Base-by-base conservation (phyloP, 1,140 invertebrate species). In the Lepidurus packardi region DNA sequence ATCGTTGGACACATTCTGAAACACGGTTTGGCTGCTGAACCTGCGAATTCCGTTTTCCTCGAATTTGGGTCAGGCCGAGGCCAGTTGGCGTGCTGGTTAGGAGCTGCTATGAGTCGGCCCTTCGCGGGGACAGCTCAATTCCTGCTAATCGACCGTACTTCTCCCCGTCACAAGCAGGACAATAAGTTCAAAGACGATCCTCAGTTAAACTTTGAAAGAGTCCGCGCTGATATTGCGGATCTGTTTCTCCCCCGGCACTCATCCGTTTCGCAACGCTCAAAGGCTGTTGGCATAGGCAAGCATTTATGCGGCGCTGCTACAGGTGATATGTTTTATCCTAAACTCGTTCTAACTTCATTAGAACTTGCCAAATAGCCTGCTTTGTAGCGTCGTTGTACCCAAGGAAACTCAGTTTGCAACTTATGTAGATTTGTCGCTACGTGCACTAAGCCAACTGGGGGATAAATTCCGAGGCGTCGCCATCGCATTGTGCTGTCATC, bases 1-100 rank as follows among this genome's bases (percentile, higher is more conserved):
- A 82, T 94, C 43, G 82, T 94, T 34, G 88, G 87, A 3, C 85
- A 92, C 73, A 84, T 92, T 21, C 85, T 90, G 73, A 81, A 85
- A 1, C 85, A 88, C 77, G 82, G 86, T 73, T 81, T 92, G 1
- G 73, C 73, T 2, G 41, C 78, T 43, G 78, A 74, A 79, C 81
- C 25, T 83, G 89, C 5, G 82, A 88, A 77, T 91, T 90, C 0
- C 91, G 91, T 83, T 94, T 89, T 73, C 82, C 89, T 95, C 77
- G 94, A 96, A 84, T 91, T 95, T 84, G 94, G 94, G 9, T 93
- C 93, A 41, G 94, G 94, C n/a, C 93, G 92, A 89, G 94, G 93
- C 89, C 85, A 82, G 77, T 42, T 44, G 79, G 77, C 79, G 65
- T 79, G 43, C 34, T 43, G 43, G 25, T 78, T n/a, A 76, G 25